Evolutionary conservation across 2,888 invertebrate genomes (phyloP).

Genomic region (Drosophila demipolita): DNA sequence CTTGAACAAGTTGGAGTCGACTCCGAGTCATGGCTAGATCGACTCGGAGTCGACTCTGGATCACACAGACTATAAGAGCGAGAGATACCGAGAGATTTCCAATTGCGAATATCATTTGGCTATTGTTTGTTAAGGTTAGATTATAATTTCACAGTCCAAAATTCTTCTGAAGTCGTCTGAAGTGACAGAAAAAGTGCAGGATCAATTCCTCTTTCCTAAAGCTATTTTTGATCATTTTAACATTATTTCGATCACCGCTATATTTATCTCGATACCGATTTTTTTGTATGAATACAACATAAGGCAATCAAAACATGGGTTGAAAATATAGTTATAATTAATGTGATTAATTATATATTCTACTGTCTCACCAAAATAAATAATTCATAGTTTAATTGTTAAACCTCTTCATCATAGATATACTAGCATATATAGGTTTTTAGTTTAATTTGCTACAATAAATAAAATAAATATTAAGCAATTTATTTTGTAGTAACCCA

Average conservation of each 20-base stretch:
- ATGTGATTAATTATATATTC: not conserved
- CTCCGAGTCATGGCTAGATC: not conserved
- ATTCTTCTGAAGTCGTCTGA: not conserved
- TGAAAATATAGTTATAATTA: not conserved
- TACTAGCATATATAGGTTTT: fast-evolving
- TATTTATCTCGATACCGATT: not conserved
- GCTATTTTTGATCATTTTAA: not conserved
- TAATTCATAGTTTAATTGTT: not conserved
- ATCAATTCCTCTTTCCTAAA: not conserved
- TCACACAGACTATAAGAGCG: not conserved
- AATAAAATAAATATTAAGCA: not conserved
- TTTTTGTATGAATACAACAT: not conserved
- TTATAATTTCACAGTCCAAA: not conserved
- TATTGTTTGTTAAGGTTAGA: not conserved
- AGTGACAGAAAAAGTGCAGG: not conserved
- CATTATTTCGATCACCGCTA: not conserved
- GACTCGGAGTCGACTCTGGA: not conserved
- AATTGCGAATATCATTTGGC: not conserved
- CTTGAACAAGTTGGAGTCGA: constrained; percentile 3
- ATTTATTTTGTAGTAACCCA: not conserved
- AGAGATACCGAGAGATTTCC: not conserved
- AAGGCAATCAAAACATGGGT: not conserved
- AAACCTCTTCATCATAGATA: not conserved
- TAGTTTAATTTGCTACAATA: not conserved
- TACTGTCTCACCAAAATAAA: not conserved